A percentile compares a stretch with the other conserved stretches of the same genome.
Evolutionary conservation across 2,888 invertebrate genomes (phyloP).

Genomic region (Caenorhabditis plicata): DNA sequence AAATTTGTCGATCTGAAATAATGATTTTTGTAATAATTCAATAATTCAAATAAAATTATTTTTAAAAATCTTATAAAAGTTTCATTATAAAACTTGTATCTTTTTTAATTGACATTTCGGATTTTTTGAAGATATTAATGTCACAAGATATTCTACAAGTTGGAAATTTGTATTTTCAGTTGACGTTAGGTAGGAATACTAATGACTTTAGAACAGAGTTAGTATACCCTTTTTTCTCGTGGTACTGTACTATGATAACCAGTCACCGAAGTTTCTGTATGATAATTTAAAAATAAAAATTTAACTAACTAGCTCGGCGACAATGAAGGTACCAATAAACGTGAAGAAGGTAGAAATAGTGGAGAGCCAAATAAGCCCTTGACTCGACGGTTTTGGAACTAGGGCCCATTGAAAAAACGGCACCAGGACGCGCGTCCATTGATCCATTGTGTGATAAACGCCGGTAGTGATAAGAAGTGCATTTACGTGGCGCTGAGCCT

Average conservation of each 20-base stretch:
- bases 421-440: constrained; percentile 53
- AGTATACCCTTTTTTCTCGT: too few species aligned
- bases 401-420: constrained; percentile 58
- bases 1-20: constrained; percentile 46
- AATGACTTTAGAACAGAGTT: too few species aligned
- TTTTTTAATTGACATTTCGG: neutral
- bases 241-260: too few species aligned
- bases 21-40: neutral
- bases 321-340: constrained; percentile 52
- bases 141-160: too few species aligned
- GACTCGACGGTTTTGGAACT: constrained; percentile 38
- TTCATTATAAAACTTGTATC: too few species aligned
- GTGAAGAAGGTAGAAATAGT: constrained; percentile 43
- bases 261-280: too few species aligned
- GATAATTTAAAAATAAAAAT: too few species aligned
- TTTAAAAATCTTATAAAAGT: too few species aligned
- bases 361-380: constrained; percentile 43
- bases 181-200: too few species aligned
- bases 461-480: constrained; percentile 29
- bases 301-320: constrained; percentile 46
- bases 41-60: neutral
- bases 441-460: constrained; percentile 53
- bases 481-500: constrained; percentile 21
- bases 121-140: too few species aligned
- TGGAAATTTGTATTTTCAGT: too few species aligned